Percentiles rank a stretch among this genome's conserved stretches.
phyloP scores from a whole-genome alignment of 2,888 invertebrate genomes.

The Nematopogon swammerdamellus region DNA sequence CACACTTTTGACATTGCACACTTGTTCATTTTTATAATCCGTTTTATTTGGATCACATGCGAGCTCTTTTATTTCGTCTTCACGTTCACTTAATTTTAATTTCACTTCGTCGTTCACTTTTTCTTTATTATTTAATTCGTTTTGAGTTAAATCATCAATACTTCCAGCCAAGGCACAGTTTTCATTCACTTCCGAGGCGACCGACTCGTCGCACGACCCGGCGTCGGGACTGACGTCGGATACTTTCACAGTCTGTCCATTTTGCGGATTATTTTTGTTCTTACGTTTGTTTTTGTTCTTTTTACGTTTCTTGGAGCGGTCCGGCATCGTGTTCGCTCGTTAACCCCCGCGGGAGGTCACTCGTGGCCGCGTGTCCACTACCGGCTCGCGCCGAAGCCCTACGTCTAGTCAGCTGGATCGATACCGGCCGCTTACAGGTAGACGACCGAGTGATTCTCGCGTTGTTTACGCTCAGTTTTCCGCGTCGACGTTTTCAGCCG shows the following conservation, averaged over 20 bases:
- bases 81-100: no score
- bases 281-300: constrained; percentile 48
- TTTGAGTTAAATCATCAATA: neutral
- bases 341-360: neutral
- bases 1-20: no score
- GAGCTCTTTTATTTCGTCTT: no score
- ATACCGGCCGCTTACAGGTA: neutral
- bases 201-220: neutral
- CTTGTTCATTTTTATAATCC: no score
- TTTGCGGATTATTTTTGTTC: constrained; percentile 29
- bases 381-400: neutral
- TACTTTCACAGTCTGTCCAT: constrained; percentile 1
- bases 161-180: neutral
- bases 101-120: no score
- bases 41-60: no score
- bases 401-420: no score
- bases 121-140: neutral
- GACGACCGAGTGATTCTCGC: neutral
- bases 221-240: neutral
- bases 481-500: constrained; percentile 6
- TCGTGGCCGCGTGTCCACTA: neutral
- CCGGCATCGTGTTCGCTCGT: constrained; percentile 32
- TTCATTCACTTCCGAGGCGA: neutral
- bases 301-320: constrained; percentile 39
- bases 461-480: constrained; percentile 1